Evolutionary conservation across 2,797 vertebrate genomes (phyloP), one percentile per base, ranked within the genome.

Genomic region (Cetoscarus ocellatus): DNA sequence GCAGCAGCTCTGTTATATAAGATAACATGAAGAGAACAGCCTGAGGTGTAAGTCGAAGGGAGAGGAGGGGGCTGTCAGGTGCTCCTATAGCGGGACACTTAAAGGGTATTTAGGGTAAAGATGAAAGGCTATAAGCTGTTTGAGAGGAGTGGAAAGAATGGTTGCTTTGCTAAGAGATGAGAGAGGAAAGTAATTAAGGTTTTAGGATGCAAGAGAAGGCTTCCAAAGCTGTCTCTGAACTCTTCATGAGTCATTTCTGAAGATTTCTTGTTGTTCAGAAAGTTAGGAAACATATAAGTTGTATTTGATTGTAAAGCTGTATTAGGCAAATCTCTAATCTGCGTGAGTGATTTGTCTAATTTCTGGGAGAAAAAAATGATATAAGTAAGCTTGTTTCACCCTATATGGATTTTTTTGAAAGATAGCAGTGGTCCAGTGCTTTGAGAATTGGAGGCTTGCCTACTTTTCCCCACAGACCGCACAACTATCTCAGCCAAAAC

Each of bases 1-100:
- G 42, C 54, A 44, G 62, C 55, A 47, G 62, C 55, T 69, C 45
- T 38, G 17, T 7, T 57, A 36, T 51, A 51, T 52, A 48, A 47
- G 14, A 52, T 8, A 54, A 72, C 6, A 61, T 57, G 58, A 68
- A 56, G 35, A 3, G 36, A 61, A 40, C 45, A 8, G 48, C 8
- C 17, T 59, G 53, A 11, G 9, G 27, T 57, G 52, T 62, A 73
- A 50, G 72, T 70, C 65, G 54, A 63, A 67, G 36, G 15, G 51
- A 64, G 35, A 73, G 10, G 43, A 3, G 34, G 45, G 40, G 27
- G 18, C 50, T 44, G 59, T 53, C 50, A 72, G 59, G 44, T 58
- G 63, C 10, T 59, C 1, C 15, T 42, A 11, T 50, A 6, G 13
- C 48, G 48, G 71, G 54, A 77, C 63, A 58, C 63, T 59, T 2